Percentiles rank a stretch among this genome's conserved stretches.
phyloP scores from a whole-genome alignment of 2,797 vertebrate species.

The Hapalemur alaotrensis region DNA sequence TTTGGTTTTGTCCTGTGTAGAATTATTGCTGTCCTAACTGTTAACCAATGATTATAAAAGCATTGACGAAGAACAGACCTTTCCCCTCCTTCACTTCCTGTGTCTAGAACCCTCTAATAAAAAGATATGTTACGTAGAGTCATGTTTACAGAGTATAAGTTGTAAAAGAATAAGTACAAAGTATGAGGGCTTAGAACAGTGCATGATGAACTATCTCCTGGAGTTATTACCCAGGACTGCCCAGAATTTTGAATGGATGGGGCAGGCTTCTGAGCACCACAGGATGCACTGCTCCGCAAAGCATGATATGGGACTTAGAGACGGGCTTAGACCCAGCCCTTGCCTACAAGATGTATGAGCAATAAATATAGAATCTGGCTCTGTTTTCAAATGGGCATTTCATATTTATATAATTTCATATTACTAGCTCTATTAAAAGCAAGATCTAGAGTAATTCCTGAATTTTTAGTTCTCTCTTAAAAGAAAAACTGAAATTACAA shows the following conservation, averaged over 20 bases:
- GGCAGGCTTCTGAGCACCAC: neutral
- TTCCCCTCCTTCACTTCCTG: neutral
- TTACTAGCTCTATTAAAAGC: neutral
- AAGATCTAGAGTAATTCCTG: neutral
- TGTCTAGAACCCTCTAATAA: neutral
- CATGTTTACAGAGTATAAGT: neutral
- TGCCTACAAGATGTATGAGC: neutral
- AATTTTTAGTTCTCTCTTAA: neutral
- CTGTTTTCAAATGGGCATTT: neutral
- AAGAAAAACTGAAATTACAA: slow-evolving; percentile 11
- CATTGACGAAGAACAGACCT: neutral
- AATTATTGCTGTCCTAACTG: neutral
- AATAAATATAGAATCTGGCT: neutral
- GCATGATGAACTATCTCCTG: neutral
- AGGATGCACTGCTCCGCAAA: neutral
- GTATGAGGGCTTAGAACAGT: neutral
- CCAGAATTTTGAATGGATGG: neutral
- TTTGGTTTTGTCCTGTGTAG: neutral
- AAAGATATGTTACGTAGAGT: neutral
- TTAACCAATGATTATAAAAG: neutral
- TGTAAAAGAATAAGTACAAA: neutral
- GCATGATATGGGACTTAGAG: neutral
- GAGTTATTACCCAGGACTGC: neutral
- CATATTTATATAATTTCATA: neutral
- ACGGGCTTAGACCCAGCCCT: neutral